phyloP scores from a whole-genome alignment of 2,797 vertebrate genomes.

The Mus minutoides region DNA sequence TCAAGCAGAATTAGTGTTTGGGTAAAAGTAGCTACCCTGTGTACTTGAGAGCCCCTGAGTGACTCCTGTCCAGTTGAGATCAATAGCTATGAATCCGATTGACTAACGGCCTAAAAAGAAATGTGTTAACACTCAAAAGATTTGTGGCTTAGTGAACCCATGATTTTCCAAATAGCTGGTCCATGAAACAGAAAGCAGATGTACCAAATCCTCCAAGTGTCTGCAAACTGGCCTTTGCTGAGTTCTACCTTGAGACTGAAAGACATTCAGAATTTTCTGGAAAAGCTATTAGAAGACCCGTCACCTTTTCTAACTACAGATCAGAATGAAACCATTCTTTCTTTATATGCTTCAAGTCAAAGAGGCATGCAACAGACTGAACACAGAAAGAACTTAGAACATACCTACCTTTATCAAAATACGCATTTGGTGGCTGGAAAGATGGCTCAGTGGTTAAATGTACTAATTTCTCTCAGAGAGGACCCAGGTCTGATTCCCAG shows the following conservation, averaged over 20 bases:
- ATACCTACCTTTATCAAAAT: not conserved
- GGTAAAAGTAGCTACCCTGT: not conserved
- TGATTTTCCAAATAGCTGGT: not conserved
- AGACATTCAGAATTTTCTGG: not conserved
- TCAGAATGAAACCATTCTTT: slow-evolving; percentile 36
- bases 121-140: slow-evolving; percentile 25
- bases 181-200: not conserved
- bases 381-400: not conserved
- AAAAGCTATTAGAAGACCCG: slow-evolving; percentile 25
- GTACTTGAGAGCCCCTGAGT: not conserved
- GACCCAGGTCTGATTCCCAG: not conserved
- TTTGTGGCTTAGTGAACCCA: not conserved
- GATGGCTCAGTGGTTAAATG: not conserved
- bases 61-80: not conserved
- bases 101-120: slow-evolving; percentile 25
- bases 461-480: not conserved
- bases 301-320: not conserved
- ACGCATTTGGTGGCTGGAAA: not conserved
- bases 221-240: not conserved
- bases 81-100: slow-evolving; percentile 46
- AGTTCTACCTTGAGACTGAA: not conserved
- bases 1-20: slow-evolving; percentile 36
- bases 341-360: not conserved
- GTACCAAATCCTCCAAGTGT: not conserved
- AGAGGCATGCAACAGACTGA: not conserved